A percentile compares a stretch with the other conserved stretches of the same genome.
Conservation (phyloP, 1,140 invertebrate species). For the Manduca sexta region DNA sequence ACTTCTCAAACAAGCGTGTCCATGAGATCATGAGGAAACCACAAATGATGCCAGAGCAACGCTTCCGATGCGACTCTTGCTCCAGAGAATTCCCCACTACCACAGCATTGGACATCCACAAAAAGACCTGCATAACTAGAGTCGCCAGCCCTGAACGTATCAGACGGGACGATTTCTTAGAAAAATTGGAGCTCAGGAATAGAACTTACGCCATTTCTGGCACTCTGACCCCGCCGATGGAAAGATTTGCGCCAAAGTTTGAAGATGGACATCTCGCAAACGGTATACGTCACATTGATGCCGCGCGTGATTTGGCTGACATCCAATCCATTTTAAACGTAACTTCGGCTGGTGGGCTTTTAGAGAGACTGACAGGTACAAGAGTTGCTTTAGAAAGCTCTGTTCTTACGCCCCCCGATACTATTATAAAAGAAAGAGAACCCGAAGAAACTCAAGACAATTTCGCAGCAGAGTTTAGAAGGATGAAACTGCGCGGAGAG, state of each 20-base stretch:
- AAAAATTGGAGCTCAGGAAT: conserved; percentile 84
- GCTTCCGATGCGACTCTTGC: conserved; percentile 83
- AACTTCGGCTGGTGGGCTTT: conserved; percentile 77
- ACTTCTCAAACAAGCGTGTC: conserved; percentile 86
- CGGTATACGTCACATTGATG: conserved; percentile 62
- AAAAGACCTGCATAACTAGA: conserved; percentile 71
- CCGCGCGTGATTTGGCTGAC: conserved; percentile 84
- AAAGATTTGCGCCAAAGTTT: conserved; percentile 55
- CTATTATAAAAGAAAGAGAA: conserved; percentile 48
- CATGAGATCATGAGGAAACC: conserved; percentile 81
- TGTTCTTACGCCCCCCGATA: conserved; percentile 54
- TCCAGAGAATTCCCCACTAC: conserved; percentile 83
- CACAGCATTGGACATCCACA: conserved; percentile 80
- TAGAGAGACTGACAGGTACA: conserved; percentile 73
- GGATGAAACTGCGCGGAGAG: conserved; percentile 90
- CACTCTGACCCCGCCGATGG: conserved; percentile 69
- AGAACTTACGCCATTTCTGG: conserved; percentile 69
- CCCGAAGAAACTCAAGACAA: conserved; percentile 87
- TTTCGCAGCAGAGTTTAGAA: conserved; percentile 85
- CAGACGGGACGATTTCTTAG: conserved; percentile 84
- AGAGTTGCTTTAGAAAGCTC: conserved; percentile 54
- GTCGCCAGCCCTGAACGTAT: conserved; percentile 70
- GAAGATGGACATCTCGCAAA: conserved; percentile 50
- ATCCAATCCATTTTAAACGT: conserved; percentile 87
- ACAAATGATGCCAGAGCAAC: conserved; percentile 77